Conservation (phyloP, 2,113 vertebrate genomes). For the Ploceus nigricollis region DNA sequence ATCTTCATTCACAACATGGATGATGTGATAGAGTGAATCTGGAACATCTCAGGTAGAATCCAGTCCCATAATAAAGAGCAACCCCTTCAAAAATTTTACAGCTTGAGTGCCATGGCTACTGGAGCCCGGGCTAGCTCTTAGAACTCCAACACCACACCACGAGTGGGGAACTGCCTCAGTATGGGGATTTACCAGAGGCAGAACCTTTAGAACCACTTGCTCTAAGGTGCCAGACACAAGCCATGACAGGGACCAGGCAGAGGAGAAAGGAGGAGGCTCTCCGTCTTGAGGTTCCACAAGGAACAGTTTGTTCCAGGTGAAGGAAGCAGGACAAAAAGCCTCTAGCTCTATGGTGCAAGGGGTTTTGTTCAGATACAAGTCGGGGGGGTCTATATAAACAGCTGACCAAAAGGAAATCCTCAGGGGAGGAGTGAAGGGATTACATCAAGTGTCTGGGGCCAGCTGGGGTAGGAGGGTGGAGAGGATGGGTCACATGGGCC, state of each 20-base stretch:
- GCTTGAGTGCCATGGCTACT: not conserved
- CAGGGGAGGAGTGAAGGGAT: not conserved
- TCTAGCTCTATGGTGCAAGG: accelerated
- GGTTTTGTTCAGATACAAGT: not conserved
- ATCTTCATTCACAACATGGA: not conserved
- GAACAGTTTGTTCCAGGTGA: accelerated
- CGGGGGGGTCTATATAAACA: not conserved
- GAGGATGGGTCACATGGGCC: not conserved
- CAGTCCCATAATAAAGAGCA: accelerated
- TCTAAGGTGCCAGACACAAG: not conserved
- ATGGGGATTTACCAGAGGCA: not conserved
- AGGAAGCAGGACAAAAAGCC: not conserved
- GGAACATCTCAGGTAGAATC: not conserved
- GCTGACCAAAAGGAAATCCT: not conserved
- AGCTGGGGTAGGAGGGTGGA: not conserved
- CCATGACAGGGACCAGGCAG: not conserved
- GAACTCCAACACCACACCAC: not conserved
- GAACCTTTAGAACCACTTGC: not conserved
- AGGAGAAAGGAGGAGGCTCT: not conserved
- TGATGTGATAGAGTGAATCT: not conserved
- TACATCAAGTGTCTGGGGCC: not conserved
- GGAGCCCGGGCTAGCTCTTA: not conserved
- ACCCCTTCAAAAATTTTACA: not conserved
- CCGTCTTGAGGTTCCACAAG: not conserved
- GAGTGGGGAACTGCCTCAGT: not conserved